Percentiles rank a stretch among this genome's conserved stretches.
These are phyloP conservation scores for Drosophila lowei DNA, from an alignment of 1,140 invertebrate species.

Conservation along the genomic window DNA sequence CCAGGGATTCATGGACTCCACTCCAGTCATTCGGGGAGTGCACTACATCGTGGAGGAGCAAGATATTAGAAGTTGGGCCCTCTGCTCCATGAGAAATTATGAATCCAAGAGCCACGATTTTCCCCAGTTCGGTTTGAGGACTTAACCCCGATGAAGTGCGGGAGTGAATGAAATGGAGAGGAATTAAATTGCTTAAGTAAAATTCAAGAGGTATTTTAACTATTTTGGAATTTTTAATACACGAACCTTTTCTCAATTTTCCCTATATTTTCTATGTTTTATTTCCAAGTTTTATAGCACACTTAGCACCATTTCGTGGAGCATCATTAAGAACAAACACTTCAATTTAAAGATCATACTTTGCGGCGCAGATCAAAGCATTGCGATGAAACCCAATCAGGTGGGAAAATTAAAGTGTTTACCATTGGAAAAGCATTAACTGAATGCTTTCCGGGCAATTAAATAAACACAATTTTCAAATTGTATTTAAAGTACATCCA, in stretches of 20 bases:
- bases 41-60: neutral
- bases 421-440: slow-evolving; percentile 28
- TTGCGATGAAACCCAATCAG: slow-evolving; percentile 59
- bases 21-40: neutral
- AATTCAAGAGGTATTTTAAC: neutral
- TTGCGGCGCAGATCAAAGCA: slow-evolving; percentile 28
- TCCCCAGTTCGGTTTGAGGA: slow-evolving; percentile 14
- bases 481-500: slow-evolving; percentile 76
- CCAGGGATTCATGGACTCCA: slow-evolving; percentile 14
- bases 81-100: neutral
- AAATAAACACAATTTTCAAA: slow-evolving; percentile 82
- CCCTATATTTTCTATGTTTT: too few relatives aligned
- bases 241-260: too few relatives aligned
- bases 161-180: neutral
- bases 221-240: too few relatives aligned
- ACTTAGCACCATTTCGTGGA: too few relatives aligned
- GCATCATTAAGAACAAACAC: slow-evolving; percentile 3
- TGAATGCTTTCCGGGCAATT: slow-evolving; percentile 72
- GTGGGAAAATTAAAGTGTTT: slow-evolving; percentile 56
- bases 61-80: neutral
- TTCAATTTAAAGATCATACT: slow-evolving; percentile 28
- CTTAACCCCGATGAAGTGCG: slow-evolving; percentile 17
- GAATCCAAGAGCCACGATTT: neutral
- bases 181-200: neutral
- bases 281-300: too few relatives aligned